Evolutionary conservation across 2,797 vertebrate genomes (phyloP).

Genomic region (Pangasius djambal): DNA sequence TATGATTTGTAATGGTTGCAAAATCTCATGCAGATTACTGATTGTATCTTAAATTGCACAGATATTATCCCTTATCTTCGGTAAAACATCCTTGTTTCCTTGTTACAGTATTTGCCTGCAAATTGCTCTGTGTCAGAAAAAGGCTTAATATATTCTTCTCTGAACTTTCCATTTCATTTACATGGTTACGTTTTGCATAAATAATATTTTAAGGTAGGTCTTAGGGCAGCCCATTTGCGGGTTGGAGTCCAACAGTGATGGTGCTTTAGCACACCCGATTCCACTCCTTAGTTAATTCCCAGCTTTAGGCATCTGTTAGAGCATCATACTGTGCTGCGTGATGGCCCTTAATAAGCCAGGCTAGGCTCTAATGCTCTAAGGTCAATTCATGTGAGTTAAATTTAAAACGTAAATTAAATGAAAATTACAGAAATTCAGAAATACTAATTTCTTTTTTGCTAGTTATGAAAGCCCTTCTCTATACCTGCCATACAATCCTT

Average conservation of each 20-base stretch:
- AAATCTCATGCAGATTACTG: conserved; percentile 4
- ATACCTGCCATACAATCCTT: conserved; percentile 29
- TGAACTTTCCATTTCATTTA: background rate
- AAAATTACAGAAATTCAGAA: background rate
- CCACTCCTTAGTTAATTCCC: background rate
- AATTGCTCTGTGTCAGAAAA: background rate
- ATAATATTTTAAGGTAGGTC: background rate
- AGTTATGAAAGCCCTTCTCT: conserved; percentile 20
- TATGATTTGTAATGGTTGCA: conserved; percentile 16
- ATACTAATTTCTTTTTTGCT: background rate
- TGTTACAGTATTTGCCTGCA: conserved; percentile 22
- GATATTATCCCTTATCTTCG: conserved; percentile 15
- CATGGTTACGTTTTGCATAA: background rate
- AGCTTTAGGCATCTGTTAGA: conserved; percentile 1
- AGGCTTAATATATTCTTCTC: background rate
- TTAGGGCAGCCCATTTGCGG: background rate
- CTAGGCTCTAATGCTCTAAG: background rate
- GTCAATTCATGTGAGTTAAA: background rate
- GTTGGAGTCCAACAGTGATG: background rate
- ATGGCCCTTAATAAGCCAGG: background rate
- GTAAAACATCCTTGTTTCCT: conserved; percentile 23
- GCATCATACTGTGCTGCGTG: background rate
- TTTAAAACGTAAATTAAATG: background rate
- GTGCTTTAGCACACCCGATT: background rate
- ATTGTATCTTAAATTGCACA: conserved; percentile 19